phyloP scores from a whole-genome alignment of 2,888 invertebrate genomes.

The Proisotoma minuta region DNA sequence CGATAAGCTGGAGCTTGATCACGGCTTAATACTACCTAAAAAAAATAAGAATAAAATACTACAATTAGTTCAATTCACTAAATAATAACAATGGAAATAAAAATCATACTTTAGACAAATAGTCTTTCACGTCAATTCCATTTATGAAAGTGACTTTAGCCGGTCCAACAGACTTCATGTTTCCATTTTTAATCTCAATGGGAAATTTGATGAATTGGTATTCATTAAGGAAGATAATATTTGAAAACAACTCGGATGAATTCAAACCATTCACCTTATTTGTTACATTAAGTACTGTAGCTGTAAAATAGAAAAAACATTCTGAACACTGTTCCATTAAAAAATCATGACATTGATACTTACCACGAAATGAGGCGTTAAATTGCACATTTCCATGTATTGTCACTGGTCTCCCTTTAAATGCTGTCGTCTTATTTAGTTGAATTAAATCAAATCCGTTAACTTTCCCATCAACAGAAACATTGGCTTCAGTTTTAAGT shows the following conservation, averaged over 20 bases:
- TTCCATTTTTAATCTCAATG: conserved; percentile 4
- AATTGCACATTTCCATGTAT: conserved; percentile 25
- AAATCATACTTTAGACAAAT: conserved; percentile 27
- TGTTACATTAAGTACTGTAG: conserved; percentile 8
- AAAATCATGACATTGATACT: background rate
- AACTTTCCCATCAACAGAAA: conserved; percentile 16
- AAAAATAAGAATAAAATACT: background rate
- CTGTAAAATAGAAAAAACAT: conserved; percentile 15
- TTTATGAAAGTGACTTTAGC: conserved; percentile 20
- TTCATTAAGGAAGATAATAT: conserved; percentile 8
- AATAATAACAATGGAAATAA: background rate
- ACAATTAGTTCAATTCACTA: background rate
- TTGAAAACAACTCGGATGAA: conserved; percentile 12
- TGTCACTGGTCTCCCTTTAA: conserved; percentile 16
- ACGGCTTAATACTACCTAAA: conserved; percentile 22
- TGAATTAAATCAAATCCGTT: conserved; percentile 17
- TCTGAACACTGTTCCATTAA: background rate
- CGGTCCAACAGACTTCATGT: background rate
- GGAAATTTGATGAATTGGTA: conserved; percentile 2
- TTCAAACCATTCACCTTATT: conserved; percentile 11
- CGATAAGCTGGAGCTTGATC: conserved; percentile 10
- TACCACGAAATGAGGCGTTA: conserved; percentile 16
- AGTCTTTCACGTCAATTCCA: conserved; percentile 22
- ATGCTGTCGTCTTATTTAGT: conserved; percentile 22
- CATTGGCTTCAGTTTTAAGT: conserved; percentile 10